Base-by-base conservation (phyloP, 2,113 vertebrate genomes). In the Triplophysa tibetana region DNA sequence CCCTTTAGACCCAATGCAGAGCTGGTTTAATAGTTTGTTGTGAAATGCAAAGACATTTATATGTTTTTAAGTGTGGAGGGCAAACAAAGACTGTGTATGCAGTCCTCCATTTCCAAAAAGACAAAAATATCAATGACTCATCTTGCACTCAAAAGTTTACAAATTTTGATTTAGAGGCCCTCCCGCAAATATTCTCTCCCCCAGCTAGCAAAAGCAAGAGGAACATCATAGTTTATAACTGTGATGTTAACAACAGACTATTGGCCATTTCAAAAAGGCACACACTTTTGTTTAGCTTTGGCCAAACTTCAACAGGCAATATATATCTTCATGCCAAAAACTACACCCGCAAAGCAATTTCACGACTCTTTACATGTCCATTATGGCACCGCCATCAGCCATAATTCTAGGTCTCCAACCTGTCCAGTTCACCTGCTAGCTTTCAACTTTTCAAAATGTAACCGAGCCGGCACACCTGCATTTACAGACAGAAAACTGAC, bases 401-500 rank as follows among this genome's bases (percentile, higher is more conserved):
- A 58, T 65, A 64, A 83, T 83, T 70, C 65, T 67, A 62, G 19
- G 13, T 66, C 60, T 79, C 65, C 67, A 54, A 58, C 50, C 64
- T 38, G 82, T 80, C 72, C 50, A 43, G 26, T 21, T 81, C 45
- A 61, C 54, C 45, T 74, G 14, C 29, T 65, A 60, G 50, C 48
- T 69, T 64, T 48, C 67, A 58, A 33, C 64, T 26, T 65, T 26
- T 17, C 24, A 17, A 11, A 19, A 6, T 3, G n/a, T 62, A 67
- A 43, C 11, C 68, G 82, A 76, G 66, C 74, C 62, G 38, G 24
- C 63, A 72, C 63, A 54, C 65, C 14, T 45, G 26, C 38, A 58
- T 68, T 84, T 23, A 26, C 67, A 19, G 72, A 79, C 38, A 73
- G 5, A 45, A 73, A 60, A 75, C 24, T 54, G 54, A 82, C 70